Evolutionary conservation across 1,140 invertebrate genomes (phyloP), one percentile per base, ranked within the genome.

Genomic region (Drosophila malerkotliana): DNA sequence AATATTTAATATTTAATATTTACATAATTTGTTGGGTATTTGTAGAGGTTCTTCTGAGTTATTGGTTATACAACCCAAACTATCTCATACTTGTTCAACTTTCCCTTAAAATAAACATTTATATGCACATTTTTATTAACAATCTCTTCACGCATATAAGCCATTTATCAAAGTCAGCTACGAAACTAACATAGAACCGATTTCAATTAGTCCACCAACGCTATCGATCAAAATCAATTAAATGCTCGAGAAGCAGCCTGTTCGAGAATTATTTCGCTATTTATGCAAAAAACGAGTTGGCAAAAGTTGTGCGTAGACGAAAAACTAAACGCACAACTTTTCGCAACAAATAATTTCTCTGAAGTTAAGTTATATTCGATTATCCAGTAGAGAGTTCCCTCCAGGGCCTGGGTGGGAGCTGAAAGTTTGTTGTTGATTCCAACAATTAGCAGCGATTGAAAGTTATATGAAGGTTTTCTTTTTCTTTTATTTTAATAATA

Each of bases 401-500:
- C 1, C 1, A 7, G 39, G 12, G 32, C 28, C 4, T 1, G 26
- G 26, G 26, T 26, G 26, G 26, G 0, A 6, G 26, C 21, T 58
- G 28, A 69, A 82, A 75, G 71, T 76, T 76, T 73, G 71, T 69
- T 47, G 71, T 69, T 47, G 82, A 77, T 76, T 77, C 79, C 76
- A 88, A 79, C 79, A 87, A 87, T 87, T 87, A 87, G 81, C 83
- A 73, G 61, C 79, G 79, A 87, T 87, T 88, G 83, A 76, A 83
- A 87, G 79, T 88, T 88, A 66, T 83, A 45, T 67, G 7, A 8
- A 12, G 14, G 45, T 7, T 44, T 14, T 7, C 2, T 41, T 44
- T 44, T 45, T 21, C 15, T 48, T 48, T 9, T 72, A 66, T 75
- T 87, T 87, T 76, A 87, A 87, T 82, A 79, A 72, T 78, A 64